Base-by-base conservation (phyloP, 2,888 invertebrate genomes). In the Parapristionchus giblindavisi region DNA sequence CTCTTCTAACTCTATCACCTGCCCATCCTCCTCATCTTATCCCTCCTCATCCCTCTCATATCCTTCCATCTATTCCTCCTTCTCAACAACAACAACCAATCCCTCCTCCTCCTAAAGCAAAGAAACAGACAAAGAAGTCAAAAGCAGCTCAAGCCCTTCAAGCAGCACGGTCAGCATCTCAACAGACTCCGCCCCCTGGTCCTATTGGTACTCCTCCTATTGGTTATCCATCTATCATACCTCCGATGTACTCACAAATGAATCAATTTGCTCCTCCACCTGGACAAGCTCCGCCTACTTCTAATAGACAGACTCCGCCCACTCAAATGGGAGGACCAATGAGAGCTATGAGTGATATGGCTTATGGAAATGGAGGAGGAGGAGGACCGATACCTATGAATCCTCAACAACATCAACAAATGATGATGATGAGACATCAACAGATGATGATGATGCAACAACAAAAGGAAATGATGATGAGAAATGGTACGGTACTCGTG, bases 191-290 rank as follows among this genome's bases (percentile, higher is more conserved):
- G 14, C 48, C 11, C 48, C 48, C 48, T 48, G 11, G 14, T 48
- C 48, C 48, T 48, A 11, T 14, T 21, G 14, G 21, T 11, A 11
- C 48, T 21, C 21, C 48, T 21, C 48, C 48, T 21, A 21, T 48
- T 21, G 14, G 11, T 21, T 21, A 48, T 14, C 21, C 48, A 48
- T 34, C 34, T 32, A 34, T 38, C 61, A 34, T 36, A n/a, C 66
- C 34, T 51, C 66, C 66, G 6, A 48, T 48, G 40, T 51, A 66
- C 17, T 5, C 40, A 21, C 17, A 14, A 21, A 29, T 65, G 43
- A 66, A 66, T 32, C 66, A 66, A 17, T 66, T 66, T 34, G 66
- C 66, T 14, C 66, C 66, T 29, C 66, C 66, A 11, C 66, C 66
- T 51, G 66, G 51, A 5, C 65, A 65, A 14, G 14, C 40, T 29